Evolutionary conservation across 2,888 invertebrate genomes (phyloP), one percentile per base, ranked within the genome.

Genomic region (Eilema depressum): DNA sequence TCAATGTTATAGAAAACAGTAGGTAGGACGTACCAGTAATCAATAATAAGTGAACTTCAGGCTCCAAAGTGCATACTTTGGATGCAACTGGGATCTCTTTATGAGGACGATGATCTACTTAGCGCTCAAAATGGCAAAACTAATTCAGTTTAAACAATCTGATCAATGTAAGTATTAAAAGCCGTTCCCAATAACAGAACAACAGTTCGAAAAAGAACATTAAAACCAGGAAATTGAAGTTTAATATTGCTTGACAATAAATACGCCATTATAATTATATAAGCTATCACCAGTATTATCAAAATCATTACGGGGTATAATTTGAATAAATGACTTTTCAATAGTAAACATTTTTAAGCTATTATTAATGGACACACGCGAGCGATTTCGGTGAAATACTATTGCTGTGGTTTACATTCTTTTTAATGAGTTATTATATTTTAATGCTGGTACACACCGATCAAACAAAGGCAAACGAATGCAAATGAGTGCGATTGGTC

Each of bases 321-420:
- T 53, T 68, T n/a, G 28, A 26, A 62, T 57, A 33, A n/a, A 62
- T 62, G n/a, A n/a, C 14, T 56, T 68, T 68, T 56, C 37, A 63
- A 68, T 37, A 47, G 28, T 41, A 47, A 41, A 10, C 57, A 57
- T 20, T 67, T 60, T n/a, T 60, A 37, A 63, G 25, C 12, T 26
- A 23, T n/a, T 20, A 20, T 59, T 25, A 2, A 33, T 37, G 25
- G 25, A 26, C 3, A 28, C 66, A 60, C 60, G 60, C 60, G 20
- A 66, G 28, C n/a, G 23, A 12, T 30, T 67, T 47, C n/a, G 23
- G 10, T 53, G 53, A 28, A 60, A 30, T 57, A 67, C 8, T 47
- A 17, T 23, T 23, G 14, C 33, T 37, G 41, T 3, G 14, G 23
- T 14, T 37, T 23, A 5, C 17, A 25, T 20, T 47, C 8, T 23